These are phyloP conservation scores for Hemiscyllium ocellatum DNA, from an alignment of 2,113 vertebrate species.

Conservation along the genomic window DNA sequence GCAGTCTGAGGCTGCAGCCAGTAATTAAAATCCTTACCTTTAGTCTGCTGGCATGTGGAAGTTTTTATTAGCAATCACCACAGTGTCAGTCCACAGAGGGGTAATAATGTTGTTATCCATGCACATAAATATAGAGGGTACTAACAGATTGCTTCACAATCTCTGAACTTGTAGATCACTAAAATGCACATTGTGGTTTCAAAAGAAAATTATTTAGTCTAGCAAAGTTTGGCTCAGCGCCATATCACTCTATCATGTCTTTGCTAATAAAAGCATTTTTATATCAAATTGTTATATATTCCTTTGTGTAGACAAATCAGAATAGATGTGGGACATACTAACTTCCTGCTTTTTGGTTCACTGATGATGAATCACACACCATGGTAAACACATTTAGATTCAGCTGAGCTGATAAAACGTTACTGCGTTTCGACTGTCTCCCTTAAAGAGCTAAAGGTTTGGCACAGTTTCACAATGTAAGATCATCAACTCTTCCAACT, in stretches of 20 bases:
- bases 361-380: neutral
- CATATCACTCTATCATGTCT: slow-evolving; percentile 1
- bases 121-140: neutral
- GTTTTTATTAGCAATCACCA: neutral
- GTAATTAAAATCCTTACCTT: neutral
- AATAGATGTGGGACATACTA: neutral
- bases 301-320: slow-evolving; percentile 20
- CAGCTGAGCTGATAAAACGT: neutral
- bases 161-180: slow-evolving; percentile 27
- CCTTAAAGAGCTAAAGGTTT: neutral
- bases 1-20: neutral
- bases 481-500: no score
- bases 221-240: neutral
- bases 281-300: slow-evolving; percentile 12
- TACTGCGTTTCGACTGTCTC: neutral
- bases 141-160: slow-evolving; percentile 19
- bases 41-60: no score
- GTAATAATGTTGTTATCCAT: neutral
- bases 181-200: slow-evolving; percentile 10
- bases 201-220: slow-evolving; percentile 30
- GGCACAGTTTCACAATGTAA: neutral
- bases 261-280: slow-evolving; percentile 23
- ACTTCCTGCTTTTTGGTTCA: slow-evolving; percentile 11
- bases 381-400: neutral
- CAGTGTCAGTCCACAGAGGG: neutral